Percentiles rank a stretch among this genome's conserved stretches.
phyloP scores from a whole-genome alignment of 2,113 vertebrate species.

The Ivindomyrus marchei region DNA sequence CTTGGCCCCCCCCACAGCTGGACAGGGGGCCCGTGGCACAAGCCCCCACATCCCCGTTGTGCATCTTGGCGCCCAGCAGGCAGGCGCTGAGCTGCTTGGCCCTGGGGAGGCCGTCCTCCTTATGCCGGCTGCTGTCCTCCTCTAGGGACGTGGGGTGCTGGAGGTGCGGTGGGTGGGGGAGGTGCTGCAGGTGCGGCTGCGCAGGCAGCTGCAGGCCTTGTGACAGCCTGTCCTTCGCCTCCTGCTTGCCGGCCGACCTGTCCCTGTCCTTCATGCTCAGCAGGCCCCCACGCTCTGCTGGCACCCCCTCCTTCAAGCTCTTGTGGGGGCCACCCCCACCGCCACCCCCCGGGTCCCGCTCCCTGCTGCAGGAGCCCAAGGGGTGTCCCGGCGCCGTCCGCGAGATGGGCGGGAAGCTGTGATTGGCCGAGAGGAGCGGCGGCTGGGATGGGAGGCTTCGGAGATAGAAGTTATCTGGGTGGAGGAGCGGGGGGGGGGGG shows the following conservation, averaged over 20 bases:
- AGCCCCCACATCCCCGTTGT: constrained; percentile 51
- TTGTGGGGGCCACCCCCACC: constrained; percentile 52
- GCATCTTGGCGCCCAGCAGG: constrained; percentile 56
- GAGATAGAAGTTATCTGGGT: constrained; percentile 90
- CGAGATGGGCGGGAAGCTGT: constrained; percentile 75
- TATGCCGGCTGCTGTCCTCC: constrained; percentile 62
- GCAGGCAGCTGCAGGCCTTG: constrained; percentile 41
- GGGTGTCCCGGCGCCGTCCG: constrained; percentile 69
- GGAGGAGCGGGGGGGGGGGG: constrained; percentile 17
- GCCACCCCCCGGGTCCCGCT: constrained; percentile 66
- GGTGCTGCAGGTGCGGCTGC: constrained; percentile 29
- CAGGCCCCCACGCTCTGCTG: constrained; percentile 62
- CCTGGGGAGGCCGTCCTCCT: constrained; percentile 53
- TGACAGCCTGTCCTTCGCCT: constrained; percentile 64
- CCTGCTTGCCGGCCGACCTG: constrained; percentile 60
- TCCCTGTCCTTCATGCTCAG: constrained; percentile 72
- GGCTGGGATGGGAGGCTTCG: constrained; percentile 85
- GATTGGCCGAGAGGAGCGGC: constrained; percentile 76
- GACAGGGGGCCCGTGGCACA: constrained; percentile 50
- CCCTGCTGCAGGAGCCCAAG: constrained; percentile 74
- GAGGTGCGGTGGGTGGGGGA: constrained; percentile 43
- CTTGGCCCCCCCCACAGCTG: constrained; percentile 61
- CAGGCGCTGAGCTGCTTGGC: constrained; percentile 75
- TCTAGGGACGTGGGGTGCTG: constrained; percentile 53
- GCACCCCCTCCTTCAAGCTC: constrained; percentile 59